Evolutionary conservation across 2,888 invertebrate genomes (phyloP).

Genomic region (Portevinia maculata): DNA sequence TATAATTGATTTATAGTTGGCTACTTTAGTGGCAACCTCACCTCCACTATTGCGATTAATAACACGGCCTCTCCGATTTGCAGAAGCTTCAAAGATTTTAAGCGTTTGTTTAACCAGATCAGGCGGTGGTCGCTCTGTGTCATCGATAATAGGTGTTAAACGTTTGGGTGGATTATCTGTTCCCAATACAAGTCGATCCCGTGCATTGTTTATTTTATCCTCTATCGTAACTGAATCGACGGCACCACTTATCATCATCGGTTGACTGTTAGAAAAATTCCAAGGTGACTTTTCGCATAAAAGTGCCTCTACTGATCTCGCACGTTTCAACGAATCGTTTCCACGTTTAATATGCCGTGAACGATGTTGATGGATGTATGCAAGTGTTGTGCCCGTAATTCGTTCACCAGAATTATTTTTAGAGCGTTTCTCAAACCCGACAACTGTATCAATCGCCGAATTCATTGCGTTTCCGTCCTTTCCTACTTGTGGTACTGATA

Average conservation of each 20-base stretch:
- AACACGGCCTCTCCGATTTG: slow-evolving; percentile 84
- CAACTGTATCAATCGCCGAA: slow-evolving; percentile 30
- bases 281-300: slow-evolving; percentile 86
- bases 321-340: slow-evolving; percentile 89
- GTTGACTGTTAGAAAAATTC: slow-evolving; percentile 76
- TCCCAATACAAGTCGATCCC: slow-evolving; percentile 82
- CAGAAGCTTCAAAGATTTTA: slow-evolving; percentile 90
- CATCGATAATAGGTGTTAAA: slow-evolving; percentile 87
- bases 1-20: slow-evolving; percentile 86
- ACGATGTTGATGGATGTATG: slow-evolving; percentile 68
- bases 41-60: slow-evolving; percentile 81
- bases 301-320: slow-evolving; percentile 93
- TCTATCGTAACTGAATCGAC: slow-evolving; percentile 80
- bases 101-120: slow-evolving; percentile 94
- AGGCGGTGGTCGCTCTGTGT: slow-evolving; percentile 92
- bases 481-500: slow-evolving; percentile 5
- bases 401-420: slow-evolving; percentile 27
- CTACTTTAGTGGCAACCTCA: slow-evolving; percentile 87
- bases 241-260: slow-evolving; percentile 30
- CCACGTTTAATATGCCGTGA: slow-evolving; percentile 84
- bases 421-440: slow-evolving; percentile 19
- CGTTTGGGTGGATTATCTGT: slow-evolving; percentile 84
- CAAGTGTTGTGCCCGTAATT: slow-evolving; percentile 6
- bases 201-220: slow-evolving; percentile 82
- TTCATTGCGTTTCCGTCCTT: slow-evolving; percentile 16